These are phyloP conservation scores for Gibbula magus DNA, from an alignment of 2,888 invertebrate species.

Conservation along the genomic window DNA sequence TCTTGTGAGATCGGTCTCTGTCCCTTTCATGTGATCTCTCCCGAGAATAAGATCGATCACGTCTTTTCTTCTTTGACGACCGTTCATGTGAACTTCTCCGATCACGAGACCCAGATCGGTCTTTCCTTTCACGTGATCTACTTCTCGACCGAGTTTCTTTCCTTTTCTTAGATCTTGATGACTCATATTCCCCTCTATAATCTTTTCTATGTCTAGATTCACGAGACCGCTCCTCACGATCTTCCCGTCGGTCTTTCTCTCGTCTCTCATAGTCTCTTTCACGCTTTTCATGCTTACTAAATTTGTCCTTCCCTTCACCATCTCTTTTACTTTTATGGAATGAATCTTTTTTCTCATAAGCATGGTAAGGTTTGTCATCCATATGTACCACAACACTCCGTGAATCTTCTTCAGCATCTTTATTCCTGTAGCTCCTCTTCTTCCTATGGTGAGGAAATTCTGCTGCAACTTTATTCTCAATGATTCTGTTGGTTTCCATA, in stretches of 20 bases:
- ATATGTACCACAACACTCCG: neutral
- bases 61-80: constrained; percentile 40
- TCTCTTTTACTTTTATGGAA: constrained; percentile 23
- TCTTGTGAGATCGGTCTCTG: constrained; percentile 22
- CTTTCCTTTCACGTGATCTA: constrained; percentile 50
- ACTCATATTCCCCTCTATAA: constrained; percentile 3
- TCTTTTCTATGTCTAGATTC: constrained; percentile 1
- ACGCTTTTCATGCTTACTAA: constrained; percentile 17
- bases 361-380: neutral
- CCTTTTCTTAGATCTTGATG: neutral
- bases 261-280: constrained; percentile 42
- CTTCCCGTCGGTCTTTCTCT: constrained; percentile 32
- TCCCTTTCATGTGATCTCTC: constrained; percentile 30
- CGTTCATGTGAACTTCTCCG: constrained; percentile 41
- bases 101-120: constrained; percentile 36
- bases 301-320: constrained; percentile 35
- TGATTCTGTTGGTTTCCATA: neutral
- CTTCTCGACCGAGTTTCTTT: constrained; percentile 47
- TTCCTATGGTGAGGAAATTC: constrained; percentile 66
- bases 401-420: constrained; percentile 16
- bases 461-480: constrained; percentile 51
- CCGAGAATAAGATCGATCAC: constrained; percentile 28
- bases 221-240: constrained; percentile 19
- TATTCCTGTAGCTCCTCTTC: constrained; percentile 37
- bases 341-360: constrained; percentile 12